Evolutionary conservation across 1,140 invertebrate genomes (phyloP).

Genomic region (Pemphigus obesinymphae): DNA sequence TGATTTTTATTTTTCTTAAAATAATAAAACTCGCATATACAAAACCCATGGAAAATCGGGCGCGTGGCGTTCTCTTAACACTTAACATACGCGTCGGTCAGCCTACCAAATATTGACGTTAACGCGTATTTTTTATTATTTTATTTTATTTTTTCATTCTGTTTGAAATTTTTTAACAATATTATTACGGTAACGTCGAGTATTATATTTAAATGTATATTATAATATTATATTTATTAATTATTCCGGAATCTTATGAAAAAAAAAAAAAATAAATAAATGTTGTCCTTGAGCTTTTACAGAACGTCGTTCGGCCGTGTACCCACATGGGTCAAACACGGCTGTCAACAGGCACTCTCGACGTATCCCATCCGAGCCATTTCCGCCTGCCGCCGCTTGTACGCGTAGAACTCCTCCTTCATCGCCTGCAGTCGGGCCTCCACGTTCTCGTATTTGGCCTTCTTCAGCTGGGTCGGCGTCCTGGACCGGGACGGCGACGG

Average conservation of each 20-base stretch:
- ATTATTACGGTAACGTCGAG: slow-evolving; percentile 16
- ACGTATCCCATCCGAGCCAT: slow-evolving; percentile 54
- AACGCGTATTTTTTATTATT: neutral
- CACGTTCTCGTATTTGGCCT: slow-evolving; percentile 69
- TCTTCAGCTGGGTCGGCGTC: slow-evolving; percentile 47
- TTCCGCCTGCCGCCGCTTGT: slow-evolving; percentile 75
- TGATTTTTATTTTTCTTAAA: too few species aligned
- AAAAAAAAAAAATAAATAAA: neutral
- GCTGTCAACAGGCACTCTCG: slow-evolving; percentile 67
- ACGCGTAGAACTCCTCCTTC: slow-evolving; percentile 92
- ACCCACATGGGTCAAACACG: neutral
- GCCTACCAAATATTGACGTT: neutral
- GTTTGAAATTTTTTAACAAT: neutral
- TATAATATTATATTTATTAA: too few species aligned
- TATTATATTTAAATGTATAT: neutral
- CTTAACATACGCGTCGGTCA: neutral
- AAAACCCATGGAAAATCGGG: too few species aligned
- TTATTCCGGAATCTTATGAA: neutral
- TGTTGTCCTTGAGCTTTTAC: slow-evolving; percentile 22
- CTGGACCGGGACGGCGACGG: slow-evolving; percentile 38
- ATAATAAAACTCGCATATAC: too few species aligned
- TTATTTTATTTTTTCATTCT: too few species aligned
- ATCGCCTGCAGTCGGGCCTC: slow-evolving; percentile 87
- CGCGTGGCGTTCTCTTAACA: too few species aligned
- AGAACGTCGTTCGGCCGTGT: neutral